Base-by-base conservation (phyloP, 2,888 invertebrate species). In the Drosophila austrosaltans region DNA sequence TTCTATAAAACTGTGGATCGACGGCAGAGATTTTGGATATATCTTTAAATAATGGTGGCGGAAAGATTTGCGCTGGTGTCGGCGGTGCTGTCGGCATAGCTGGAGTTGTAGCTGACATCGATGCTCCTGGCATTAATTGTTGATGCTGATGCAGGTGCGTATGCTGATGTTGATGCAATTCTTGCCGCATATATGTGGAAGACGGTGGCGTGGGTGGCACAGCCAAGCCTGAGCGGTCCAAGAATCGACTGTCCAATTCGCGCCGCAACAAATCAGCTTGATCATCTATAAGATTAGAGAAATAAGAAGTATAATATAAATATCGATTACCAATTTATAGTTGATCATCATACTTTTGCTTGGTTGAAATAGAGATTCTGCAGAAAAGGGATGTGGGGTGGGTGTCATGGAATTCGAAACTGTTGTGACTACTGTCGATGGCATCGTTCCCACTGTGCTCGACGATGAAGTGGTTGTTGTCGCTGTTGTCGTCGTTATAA, bases 121-220 rank as follows among this genome's bases (percentile, higher is more conserved):
- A 61, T 25, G 94, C 94, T 61, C 95, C 94, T 69, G 95, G 93
- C 67, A 95, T 94, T 67, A 96, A 94, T 80, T 96, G 96, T 78
- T 96, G 95, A 92, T 97, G 96, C 91, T 97, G 97, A 93, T 97
- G 97, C 89, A 97, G 96, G 93, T 97, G 97, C 63, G 97, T 97
- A 92, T 97, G 97, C 91, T 97, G 97, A 93, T 97, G 97, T 92
- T 97, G 97, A 93, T 97, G 97, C 95, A 97, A 96, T 93, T 97
- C 97, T 61, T 97, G 97, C 89, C 96, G 94, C 90, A 96, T 94
- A 84, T 95, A 95, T 62, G 95, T 94, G 40, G 90, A 79, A 22
- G 89, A 84, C 5, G 85, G 94, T 4, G 82, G 75, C 54, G 90
- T 86, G 74, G 92, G 92, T 83, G 91, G 92, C 89, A 90, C 91